Percentiles rank a stretch among this genome's conserved stretches.
These are phyloP conservation scores for Eupithecia exiguata DNA, from an alignment of 2,888 invertebrate species.

Conservation along the genomic window DNA sequence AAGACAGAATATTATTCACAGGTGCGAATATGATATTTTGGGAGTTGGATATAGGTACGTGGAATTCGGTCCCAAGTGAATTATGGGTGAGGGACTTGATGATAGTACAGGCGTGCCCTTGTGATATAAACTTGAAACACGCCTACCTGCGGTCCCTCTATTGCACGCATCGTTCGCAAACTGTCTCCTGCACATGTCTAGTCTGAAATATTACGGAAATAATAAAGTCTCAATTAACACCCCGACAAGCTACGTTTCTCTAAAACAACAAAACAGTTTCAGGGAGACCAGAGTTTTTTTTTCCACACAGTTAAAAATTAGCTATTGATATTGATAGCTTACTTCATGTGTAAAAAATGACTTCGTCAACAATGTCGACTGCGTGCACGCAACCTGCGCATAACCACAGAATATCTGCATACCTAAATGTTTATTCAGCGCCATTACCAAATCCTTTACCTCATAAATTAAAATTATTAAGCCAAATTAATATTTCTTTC, in stretches of 20 bases:
- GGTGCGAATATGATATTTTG: conserved; percentile 76
- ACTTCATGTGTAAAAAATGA: neutral
- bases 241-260: conserved; percentile 34
- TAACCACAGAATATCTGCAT: conserved; percentile 6
- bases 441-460: conserved; percentile 83
- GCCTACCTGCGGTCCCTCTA: conserved; percentile 98
- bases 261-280: conserved; percentile 15
- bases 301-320: neutral
- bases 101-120: conserved; percentile 77
- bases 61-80: conserved; percentile 67
- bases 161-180: conserved; percentile 97
- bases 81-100: conserved; percentile 72
- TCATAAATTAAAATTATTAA: conserved; percentile 76
- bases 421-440: conserved; percentile 67
- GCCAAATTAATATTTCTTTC: conserved; percentile 75
- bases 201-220: conserved; percentile 91
- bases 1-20: conserved; percentile 81
- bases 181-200: conserved; percentile 99
- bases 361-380: neutral
- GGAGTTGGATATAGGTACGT: conserved; percentile 60
- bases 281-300: conserved; percentile 10
- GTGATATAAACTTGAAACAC: conserved; percentile 70
- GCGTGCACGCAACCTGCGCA: neutral
- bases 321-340: neutral
- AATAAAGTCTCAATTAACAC: conserved; percentile 72